Evolutionary conservation across 2,113 vertebrate species (phyloP), one percentile per base, ranked within the genome.

Genomic region (Pterophyllum scalare): DNA sequence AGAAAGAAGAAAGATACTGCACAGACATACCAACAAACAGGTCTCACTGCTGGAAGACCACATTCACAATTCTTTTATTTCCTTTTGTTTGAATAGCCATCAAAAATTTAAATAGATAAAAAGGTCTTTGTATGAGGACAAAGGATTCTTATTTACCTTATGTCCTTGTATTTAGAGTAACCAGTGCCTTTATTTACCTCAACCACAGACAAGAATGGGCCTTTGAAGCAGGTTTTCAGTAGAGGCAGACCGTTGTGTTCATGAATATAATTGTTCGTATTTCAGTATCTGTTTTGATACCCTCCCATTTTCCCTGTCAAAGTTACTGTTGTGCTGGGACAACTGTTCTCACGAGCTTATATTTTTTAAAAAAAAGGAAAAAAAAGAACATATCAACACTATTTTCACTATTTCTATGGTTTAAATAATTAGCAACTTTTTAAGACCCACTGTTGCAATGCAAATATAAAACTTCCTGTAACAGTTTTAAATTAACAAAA

Each of bases 1-100:
- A 15, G 17, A 3, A 52, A 52, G n/a, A 19, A 65, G 4, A 43
- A 13, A 43, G 2, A 65, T 24, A 65, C 49, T 46, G 15, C 28
- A 46, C 38, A 76, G 61, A 70, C 19, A 65, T 17, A 22, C 35
- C 62, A 0, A 12, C 46, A 11, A n/a, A 67, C 15, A 46, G 40
- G 15, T 49, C 43, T 70, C 24, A 49, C 7, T 49, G 65, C 26
- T 13, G 28, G 3, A 31, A 52, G 5, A n/a, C 3, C 17, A 26
- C 65, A 20, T 49, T 52, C 0, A 43, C 52, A 72, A 90, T 92
- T 79, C 86, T 82, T 77, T 56, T 1, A 82, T 90, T 92, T 93
- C 79, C 92, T 87, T 80, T 82, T 81, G 3, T 7, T 60, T 67
- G 38, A 62, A 79, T 1, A 12, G 59, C 7, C 19, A 20, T 79